Conservation (phyloP, 2,113 vertebrate genomes). For the Silurus asotus region DNA sequence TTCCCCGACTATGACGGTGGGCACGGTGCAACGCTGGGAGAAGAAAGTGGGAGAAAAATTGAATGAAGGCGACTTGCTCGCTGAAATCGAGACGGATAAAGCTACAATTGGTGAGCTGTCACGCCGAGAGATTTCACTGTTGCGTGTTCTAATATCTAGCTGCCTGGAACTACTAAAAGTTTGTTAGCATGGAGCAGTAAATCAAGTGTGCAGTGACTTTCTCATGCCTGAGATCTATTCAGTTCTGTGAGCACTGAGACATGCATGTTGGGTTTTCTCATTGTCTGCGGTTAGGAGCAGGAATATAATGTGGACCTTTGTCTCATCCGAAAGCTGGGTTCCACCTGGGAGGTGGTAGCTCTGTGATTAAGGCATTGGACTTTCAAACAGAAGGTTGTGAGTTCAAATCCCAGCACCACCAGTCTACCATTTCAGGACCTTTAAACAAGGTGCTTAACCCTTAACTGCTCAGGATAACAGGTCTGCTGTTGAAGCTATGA, state of each 20-base stretch:
- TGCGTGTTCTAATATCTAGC: neutral
- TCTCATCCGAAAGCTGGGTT: neutral
- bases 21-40: constrained; percentile 98
- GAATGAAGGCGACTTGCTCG: constrained; percentile 91
- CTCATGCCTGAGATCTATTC: neutral
- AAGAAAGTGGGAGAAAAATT: constrained; percentile 98
- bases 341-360: no score
- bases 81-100: constrained; percentile 98
- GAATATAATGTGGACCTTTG: neutral
- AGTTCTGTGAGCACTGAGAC: neutral
- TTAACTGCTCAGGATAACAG: no score
- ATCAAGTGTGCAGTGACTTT: neutral
- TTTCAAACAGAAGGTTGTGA: no score
- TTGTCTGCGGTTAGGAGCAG: neutral
- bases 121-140: neutral
- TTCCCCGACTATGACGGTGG: constrained; percentile 98
- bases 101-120: constrained; percentile 89
- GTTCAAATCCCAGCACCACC: no score
- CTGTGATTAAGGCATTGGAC: no score
- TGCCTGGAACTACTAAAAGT: neutral
- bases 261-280: neutral
- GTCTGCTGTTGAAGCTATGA: no score
- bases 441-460: no score
- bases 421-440: no score
- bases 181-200: neutral